Percentiles rank a stretch among this genome's conserved stretches.
Conservation (phyloP, 2,113 vertebrate genomes). For the Macrotus californicus region DNA sequence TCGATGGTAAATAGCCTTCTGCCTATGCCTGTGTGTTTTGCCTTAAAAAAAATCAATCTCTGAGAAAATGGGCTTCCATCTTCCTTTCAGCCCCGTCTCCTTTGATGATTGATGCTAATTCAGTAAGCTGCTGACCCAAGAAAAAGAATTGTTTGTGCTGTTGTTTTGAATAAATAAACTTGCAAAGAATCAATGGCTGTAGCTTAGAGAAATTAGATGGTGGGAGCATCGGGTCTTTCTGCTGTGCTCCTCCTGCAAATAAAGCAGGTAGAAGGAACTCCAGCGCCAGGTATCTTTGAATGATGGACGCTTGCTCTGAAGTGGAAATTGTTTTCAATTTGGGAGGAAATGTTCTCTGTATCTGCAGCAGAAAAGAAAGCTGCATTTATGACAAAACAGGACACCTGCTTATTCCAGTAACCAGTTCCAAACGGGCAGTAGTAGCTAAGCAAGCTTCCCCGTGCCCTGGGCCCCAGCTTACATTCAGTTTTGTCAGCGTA, state of each 20-base stretch:
- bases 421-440: not conserved
- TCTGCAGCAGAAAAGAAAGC: not conserved
- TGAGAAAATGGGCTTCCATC: slow-evolving; percentile 64
- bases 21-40: slow-evolving; percentile 57
- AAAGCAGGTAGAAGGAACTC: slow-evolving; percentile 41
- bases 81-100: slow-evolving; percentile 63
- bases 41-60: slow-evolving; percentile 70
- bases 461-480: not conserved
- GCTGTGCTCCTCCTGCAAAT: slow-evolving; percentile 58
- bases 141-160: slow-evolving; percentile 68
- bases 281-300: not conserved
- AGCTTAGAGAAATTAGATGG: slow-evolving; percentile 67
- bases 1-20: slow-evolving; percentile 26
- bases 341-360: slow-evolving; percentile 32
- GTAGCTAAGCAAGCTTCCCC: not conserved
- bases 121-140: slow-evolving; percentile 71
- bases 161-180: slow-evolving; percentile 78
- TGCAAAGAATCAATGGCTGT: slow-evolving; percentile 69
- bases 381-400: slow-evolving; percentile 13
- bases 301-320: slow-evolving; percentile 23
- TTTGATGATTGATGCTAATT: slow-evolving; percentile 71
- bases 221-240: not conserved
- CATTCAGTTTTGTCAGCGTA: not conserved
- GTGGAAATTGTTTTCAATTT: not conserved
- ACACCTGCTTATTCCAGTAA: not conserved